These are phyloP conservation scores for Diabrotica undecimpunctata DNA, from an alignment of 1,140 invertebrate genomes.

Conservation along the genomic window DNA sequence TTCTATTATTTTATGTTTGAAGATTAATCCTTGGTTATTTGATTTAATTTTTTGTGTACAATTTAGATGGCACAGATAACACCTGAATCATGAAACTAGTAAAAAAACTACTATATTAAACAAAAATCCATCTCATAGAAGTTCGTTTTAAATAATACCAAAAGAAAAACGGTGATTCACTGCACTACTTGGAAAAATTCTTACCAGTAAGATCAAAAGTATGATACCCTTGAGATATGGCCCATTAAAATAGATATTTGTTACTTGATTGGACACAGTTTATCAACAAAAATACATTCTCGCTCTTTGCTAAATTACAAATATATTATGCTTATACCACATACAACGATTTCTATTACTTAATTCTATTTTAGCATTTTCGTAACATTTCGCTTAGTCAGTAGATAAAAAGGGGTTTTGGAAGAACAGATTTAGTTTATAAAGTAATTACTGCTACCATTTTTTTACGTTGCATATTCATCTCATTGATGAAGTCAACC, in stretches of 20 bases:
- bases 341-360: constrained; percentile 10
- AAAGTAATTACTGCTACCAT: not conserved
- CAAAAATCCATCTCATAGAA: too few species aligned
- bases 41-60: too few species aligned
- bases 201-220: not conserved
- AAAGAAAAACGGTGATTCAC: too few species aligned
- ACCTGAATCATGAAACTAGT: too few species aligned
- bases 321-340: constrained; percentile 7
- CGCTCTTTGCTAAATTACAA: constrained; percentile 4
- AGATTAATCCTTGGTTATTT: too few species aligned
- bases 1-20: too few species aligned
- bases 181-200: too few species aligned
- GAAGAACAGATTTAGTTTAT: constrained; percentile 23
- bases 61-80: too few species aligned
- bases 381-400: constrained; percentile 19
- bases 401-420: constrained; percentile 14
- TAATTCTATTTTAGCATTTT: constrained; percentile 13
- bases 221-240: constrained; percentile 6
- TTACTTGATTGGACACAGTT: constrained; percentile 7
- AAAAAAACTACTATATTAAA: too few species aligned
- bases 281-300: not conserved
- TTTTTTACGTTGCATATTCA: too few species aligned
- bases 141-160: too few species aligned
- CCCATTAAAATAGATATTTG: constrained; percentile 1
- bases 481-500: not conserved